Evolutionary conservation across 2,797 vertebrate species (phyloP).

Genomic region (Strix occidentalis): DNA sequence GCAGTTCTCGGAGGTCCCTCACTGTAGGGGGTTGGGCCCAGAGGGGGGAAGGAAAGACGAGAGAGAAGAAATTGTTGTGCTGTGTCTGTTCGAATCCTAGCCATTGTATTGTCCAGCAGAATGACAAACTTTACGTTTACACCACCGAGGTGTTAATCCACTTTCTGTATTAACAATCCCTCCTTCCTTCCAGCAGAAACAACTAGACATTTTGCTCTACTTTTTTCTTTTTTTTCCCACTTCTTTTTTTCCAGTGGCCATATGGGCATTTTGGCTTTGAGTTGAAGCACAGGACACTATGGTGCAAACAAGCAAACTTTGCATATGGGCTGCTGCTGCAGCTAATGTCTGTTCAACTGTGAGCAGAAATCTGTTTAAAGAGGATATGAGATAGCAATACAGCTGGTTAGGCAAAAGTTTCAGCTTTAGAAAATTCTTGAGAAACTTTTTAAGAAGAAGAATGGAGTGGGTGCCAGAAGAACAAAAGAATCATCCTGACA

Average conservation of each 20-base stretch:
- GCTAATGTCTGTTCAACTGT: slow-evolving; percentile 9
- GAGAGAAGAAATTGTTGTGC: neutral
- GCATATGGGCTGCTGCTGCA: slow-evolving; percentile 42
- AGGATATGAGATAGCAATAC: neutral
- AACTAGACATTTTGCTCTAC: neutral
- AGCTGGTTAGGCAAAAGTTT: neutral
- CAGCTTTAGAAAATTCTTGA: neutral
- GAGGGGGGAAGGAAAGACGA: neutral
- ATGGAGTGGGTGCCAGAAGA: neutral
- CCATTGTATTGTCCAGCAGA: neutral
- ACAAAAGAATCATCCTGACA: neutral
- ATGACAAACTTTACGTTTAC: neutral
- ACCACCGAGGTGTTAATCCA: neutral
- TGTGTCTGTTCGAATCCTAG: neutral
- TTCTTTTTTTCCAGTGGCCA: neutral
- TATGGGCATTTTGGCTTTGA: slow-evolving; percentile 57
- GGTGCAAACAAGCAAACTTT: slow-evolving; percentile 57
- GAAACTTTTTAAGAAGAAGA: neutral
- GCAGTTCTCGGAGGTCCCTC: neutral
- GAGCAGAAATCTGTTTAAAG: slow-evolving; percentile 39
- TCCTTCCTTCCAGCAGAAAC: neutral
- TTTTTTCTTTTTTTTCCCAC: neutral
- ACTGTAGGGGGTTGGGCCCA: neutral
- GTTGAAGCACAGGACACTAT: slow-evolving; percentile 8
- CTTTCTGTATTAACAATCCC: neutral